Percentiles rank a stretch among this genome's conserved stretches.
Conservation (phyloP, 2,888 invertebrate genomes). For the Amblyjoppa proteus region DNA sequence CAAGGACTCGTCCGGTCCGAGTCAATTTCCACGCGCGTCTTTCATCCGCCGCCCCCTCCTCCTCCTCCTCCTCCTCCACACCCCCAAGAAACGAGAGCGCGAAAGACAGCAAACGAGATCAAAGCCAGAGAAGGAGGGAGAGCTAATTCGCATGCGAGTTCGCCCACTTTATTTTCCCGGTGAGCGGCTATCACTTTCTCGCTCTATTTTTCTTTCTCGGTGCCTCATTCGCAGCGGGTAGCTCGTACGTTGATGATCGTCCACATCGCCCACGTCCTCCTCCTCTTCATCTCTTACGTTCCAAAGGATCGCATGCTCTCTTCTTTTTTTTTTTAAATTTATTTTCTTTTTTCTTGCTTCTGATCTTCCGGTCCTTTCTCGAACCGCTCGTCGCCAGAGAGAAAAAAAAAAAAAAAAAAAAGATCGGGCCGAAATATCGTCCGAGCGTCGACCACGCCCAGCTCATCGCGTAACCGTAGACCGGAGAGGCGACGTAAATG, state of each 20-base stretch:
- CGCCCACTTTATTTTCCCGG: slow-evolving; percentile 75
- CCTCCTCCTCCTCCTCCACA: too few species aligned
- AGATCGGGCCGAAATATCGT: slow-evolving; percentile 45
- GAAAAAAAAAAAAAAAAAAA: background rate
- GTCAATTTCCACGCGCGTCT: slow-evolving; percentile 61
- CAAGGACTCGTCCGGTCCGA: slow-evolving; percentile 40
- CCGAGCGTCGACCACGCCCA: slow-evolving; percentile 43
- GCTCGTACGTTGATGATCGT: slow-evolving; percentile 75
- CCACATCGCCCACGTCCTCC: slow-evolving; percentile 71
- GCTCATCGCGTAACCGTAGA: slow-evolving; percentile 59
- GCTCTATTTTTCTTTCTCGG: slow-evolving; percentile 23
- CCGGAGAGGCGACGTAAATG: slow-evolving; percentile 75
- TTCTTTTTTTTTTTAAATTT: background rate
- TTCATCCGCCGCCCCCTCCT: slow-evolving; percentile 41
- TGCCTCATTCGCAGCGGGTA: slow-evolving; percentile 74
- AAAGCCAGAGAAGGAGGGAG: slow-evolving; percentile 72
- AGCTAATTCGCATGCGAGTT: slow-evolving; percentile 76
- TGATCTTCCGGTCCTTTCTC: slow-evolving; percentile 43
- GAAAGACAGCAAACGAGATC: slow-evolving; percentile 60
- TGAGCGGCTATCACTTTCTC: slow-evolving; percentile 5
- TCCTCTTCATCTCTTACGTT: slow-evolving; percentile 42
- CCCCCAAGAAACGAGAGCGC: background rate
- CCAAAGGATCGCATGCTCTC: slow-evolving; percentile 8
- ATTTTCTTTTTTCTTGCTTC: background rate
- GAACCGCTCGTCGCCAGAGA: slow-evolving; percentile 53